These are phyloP conservation scores for chimpanzee (Pan troglodytes) DNA, from an alignment of 2,113 vertebrate species.

Conservation along the genomic window DNA sequence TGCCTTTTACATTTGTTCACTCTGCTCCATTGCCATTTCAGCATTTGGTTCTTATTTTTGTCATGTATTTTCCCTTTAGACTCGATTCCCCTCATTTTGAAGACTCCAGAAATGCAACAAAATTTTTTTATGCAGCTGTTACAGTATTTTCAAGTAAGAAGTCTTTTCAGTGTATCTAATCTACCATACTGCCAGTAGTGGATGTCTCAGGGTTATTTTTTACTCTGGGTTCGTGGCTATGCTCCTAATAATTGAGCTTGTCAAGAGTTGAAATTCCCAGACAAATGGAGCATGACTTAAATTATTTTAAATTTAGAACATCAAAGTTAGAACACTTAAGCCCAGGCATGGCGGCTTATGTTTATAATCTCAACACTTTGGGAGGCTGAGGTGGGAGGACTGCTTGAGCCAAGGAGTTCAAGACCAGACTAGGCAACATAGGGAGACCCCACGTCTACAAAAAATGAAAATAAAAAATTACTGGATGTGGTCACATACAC, in stretches of 20 bases:
- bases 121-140: not conserved
- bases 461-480: no score
- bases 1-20: not conserved
- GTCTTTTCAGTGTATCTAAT: not conserved
- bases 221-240: constrained; percentile 20
- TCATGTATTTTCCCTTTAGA: not conserved
- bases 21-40: not conserved
- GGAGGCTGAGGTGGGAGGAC: no score
- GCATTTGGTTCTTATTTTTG: not conserved
- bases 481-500: no score
- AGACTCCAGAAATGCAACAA: constrained; percentile 3
- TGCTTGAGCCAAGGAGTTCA: no score
- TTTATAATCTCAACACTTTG: no score
- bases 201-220: not conserved
- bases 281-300: constrained; percentile 55
- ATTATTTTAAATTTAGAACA: constrained; percentile 62
- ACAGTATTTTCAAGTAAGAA: not conserved
- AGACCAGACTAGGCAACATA: no score
- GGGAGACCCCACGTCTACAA: no score
- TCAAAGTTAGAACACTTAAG: not conserved
- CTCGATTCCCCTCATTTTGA: not conserved
- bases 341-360: no score
- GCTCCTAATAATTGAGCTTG: not conserved
- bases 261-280: constrained; percentile 38
- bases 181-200: not conserved